Percentiles rank a stretch among this genome's conserved stretches.
These are phyloP conservation scores for Sebastes flavidus DNA, from an alignment of 2,797 vertebrate species.

Conservation along the genomic window DNA sequence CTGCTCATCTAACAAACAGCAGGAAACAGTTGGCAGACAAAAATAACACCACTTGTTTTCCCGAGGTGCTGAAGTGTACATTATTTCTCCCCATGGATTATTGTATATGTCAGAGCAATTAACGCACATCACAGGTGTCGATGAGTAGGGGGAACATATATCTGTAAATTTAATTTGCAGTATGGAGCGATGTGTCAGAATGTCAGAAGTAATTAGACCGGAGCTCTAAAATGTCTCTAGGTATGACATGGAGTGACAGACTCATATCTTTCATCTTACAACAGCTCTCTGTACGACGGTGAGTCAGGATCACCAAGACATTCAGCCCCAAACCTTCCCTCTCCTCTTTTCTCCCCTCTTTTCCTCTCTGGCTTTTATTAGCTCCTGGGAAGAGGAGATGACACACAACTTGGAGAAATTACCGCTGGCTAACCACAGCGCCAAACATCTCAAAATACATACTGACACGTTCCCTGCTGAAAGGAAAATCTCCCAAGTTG, in stretches of 20 bases:
- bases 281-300: slow-evolving; percentile 25
- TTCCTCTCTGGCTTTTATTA: slow-evolving; percentile 45
- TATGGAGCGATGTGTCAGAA: not conserved
- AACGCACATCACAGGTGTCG: not conserved
- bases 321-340: slow-evolving; percentile 16
- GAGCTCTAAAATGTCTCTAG: not conserved
- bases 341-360: slow-evolving; percentile 2
- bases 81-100: not conserved
- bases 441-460: slow-evolving; percentile 42
- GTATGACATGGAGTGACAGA: not conserved
- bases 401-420: slow-evolving; percentile 44
- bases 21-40: not conserved
- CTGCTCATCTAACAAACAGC: not conserved
- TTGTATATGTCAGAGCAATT: not conserved
- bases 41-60: not conserved
- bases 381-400: slow-evolving; percentile 58
- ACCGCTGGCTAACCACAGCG: slow-evolving; percentile 25
- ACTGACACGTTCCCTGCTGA: slow-evolving; percentile 14
- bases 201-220: not conserved
- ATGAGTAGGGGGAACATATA: not conserved
- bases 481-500: slow-evolving; percentile 15
- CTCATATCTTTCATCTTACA: slow-evolving; percentile 12
- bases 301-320: slow-evolving; percentile 7
- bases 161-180: not conserved
- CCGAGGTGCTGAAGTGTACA: not conserved